A percentile compares a stretch with the other conserved stretches of the same genome.
Conservation (phyloP, 1,140 invertebrate genomes). For the Caenorhabditis latens region DNA sequence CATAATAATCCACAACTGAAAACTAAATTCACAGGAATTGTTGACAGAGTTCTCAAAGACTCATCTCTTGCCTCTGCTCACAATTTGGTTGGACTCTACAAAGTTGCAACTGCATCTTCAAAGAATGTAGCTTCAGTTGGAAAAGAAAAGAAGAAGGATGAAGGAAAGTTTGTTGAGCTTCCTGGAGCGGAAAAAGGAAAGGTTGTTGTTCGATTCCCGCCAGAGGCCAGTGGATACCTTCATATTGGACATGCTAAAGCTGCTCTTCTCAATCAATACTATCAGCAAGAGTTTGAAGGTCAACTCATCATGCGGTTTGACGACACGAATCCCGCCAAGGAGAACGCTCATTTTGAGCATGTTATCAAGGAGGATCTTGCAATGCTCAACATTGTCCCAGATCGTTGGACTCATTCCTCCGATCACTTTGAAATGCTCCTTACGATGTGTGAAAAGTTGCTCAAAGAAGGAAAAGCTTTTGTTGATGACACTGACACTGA, state of each 20-base stretch:
- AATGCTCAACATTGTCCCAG: slow-evolving; percentile 91
- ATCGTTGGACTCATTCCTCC: slow-evolving; percentile 94
- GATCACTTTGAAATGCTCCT: slow-evolving; percentile 95
- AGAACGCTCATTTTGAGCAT: slow-evolving; percentile 95
- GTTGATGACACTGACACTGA: slow-evolving; percentile 95
- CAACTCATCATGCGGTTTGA: slow-evolving; percentile 98
- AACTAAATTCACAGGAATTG: slow-evolving; percentile 6
- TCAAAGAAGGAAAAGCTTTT: slow-evolving; percentile 91
- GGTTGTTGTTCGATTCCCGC: slow-evolving; percentile 94
- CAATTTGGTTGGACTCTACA: slow-evolving; percentile 22
- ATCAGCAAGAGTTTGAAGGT: slow-evolving; percentile 90
- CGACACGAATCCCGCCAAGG: slow-evolving; percentile 99
- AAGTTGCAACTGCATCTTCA: background rate
- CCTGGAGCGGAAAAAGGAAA: slow-evolving; percentile 95
- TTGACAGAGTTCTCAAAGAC: slow-evolving; percentile 45
- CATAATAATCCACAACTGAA: slow-evolving; percentile 36
- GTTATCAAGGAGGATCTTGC: slow-evolving; percentile 95
- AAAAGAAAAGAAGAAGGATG: slow-evolving; percentile 79
- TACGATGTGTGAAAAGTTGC: slow-evolving; percentile 88
- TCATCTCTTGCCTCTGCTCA: slow-evolving; percentile 17
- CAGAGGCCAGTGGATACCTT: slow-evolving; percentile 94
- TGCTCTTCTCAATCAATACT: slow-evolving; percentile 96
- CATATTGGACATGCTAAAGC: slow-evolving; percentile 99
- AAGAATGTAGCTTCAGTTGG: background rate
- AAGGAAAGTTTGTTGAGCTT: slow-evolving; percentile 96